phyloP scores from a whole-genome alignment of 1,140 invertebrate species.

The Dryas iulia region DNA sequence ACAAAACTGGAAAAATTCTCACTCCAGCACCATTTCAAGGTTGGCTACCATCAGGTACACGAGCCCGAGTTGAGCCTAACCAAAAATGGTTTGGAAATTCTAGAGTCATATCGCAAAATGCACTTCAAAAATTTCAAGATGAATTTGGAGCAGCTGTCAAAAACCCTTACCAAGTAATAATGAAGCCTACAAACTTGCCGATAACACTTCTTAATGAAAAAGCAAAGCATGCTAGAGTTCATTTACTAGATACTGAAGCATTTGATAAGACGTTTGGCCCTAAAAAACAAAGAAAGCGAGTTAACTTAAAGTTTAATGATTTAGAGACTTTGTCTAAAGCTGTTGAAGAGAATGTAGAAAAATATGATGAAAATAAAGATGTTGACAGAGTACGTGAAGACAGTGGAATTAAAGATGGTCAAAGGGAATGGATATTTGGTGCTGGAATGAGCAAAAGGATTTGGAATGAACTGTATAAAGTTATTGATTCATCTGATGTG shows the following conservation, averaged over 20 bases:
- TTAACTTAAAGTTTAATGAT: conserved; percentile 89
- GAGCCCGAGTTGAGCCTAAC: conserved; percentile 97
- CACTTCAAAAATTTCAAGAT: conserved; percentile 98
- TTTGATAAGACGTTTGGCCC: conserved; percentile 97
- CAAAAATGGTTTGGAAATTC: conserved; percentile 99
- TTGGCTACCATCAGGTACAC: conserved; percentile 91
- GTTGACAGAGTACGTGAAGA: conserved; percentile 91
- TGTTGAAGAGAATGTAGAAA: conserved; percentile 85
- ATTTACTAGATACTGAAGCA: conserved; percentile 97
- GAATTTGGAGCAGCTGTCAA: conserved; percentile 96
- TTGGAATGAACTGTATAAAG: conserved; percentile 99
- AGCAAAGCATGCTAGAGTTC: conserved; percentile 93
- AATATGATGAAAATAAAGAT: conserved; percentile 91
- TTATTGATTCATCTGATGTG: conserved; percentile 99
- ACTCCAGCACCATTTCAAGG: conserved; percentile 97
- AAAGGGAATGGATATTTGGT: conserved; percentile 92
- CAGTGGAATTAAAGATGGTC: conserved; percentile 86
- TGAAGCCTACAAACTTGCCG: conserved; percentile 97
- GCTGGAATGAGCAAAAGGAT: conserved; percentile 98
- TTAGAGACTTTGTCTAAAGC: conserved; percentile 86
- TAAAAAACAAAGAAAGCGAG: conserved; percentile 95
- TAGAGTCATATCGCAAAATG: conserved; percentile 94
- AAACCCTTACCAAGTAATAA: conserved; percentile 98
- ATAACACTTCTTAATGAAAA: conserved; percentile 97
- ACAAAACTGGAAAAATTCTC: conserved; percentile 95